Conservation (phyloP, 2,113 vertebrate genomes). For the Hydrochoerus hydrochaeris region DNA sequence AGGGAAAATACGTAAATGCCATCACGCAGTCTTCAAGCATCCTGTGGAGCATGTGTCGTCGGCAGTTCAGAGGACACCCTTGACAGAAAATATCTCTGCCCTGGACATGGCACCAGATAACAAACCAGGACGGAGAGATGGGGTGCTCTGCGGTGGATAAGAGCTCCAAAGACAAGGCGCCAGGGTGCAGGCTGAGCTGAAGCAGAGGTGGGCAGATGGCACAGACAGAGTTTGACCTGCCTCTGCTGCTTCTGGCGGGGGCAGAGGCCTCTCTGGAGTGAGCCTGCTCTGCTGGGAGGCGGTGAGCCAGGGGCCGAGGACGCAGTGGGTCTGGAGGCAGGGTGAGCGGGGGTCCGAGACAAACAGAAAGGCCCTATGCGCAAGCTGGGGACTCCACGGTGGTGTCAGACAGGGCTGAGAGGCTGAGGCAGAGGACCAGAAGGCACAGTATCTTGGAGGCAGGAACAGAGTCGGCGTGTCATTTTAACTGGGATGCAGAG, state of each 20-base stretch:
- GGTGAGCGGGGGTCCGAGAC: no score
- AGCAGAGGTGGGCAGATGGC: rapidly evolving
- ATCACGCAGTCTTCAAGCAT: neutral
- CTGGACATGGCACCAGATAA: rapidly evolving
- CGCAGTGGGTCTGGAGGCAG: neutral
- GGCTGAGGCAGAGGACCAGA: neutral
- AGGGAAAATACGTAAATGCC: neutral
- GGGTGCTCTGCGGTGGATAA: rapidly evolving
- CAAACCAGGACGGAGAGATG: no score
- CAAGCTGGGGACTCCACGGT: rapidly evolving
- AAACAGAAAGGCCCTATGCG: neutral
- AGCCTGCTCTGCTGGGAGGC: no score
- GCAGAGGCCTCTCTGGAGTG: neutral
- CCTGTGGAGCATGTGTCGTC: rapidly evolving
- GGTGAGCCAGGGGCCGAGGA: no score
- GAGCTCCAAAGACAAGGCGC: no score
- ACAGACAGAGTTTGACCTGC: neutral
- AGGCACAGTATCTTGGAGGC: neutral
- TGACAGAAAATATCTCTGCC: neutral
- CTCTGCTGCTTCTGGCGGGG: neutral
- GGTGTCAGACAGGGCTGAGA: rapidly evolving
- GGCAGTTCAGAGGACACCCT: neutral
- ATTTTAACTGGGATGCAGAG: no score
- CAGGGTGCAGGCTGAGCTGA: rapidly evolving
- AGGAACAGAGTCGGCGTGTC: neutral